phyloP scores from a whole-genome alignment of 2,797 vertebrate species.

The Poeciliopsis gracilis region DNA sequence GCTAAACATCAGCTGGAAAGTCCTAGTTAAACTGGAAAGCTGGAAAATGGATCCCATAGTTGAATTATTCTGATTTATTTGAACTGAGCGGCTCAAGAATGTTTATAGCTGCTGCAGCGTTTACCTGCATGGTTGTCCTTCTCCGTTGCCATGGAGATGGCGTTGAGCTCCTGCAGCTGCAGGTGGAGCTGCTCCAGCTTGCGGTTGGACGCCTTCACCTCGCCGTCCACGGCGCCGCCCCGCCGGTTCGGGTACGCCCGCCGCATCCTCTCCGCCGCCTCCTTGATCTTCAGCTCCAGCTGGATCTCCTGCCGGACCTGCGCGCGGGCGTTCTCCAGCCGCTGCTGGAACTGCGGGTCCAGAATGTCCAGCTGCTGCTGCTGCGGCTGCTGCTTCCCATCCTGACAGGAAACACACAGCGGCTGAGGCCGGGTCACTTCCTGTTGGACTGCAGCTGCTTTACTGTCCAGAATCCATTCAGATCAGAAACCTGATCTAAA shows the following conservation, averaged over 20 bases:
- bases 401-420: constrained; percentile 56
- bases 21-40: neutral
- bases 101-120: too few species aligned
- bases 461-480: neutral
- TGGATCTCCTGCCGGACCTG: constrained; percentile 89
- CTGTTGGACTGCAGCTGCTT: neutral
- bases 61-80: too few species aligned
- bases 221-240: constrained; percentile 87
- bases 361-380: constrained; percentile 79
- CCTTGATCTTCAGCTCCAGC: constrained; percentile 95
- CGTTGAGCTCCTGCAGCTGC: constrained; percentile 89
- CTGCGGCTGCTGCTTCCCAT: constrained; percentile 67
- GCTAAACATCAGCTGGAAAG: neutral
- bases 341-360: constrained; percentile 86
- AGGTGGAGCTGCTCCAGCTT: constrained; percentile 89
- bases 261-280: constrained; percentile 90
- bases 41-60: too few species aligned
- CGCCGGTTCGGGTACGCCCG: constrained; percentile 89
- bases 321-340: constrained; percentile 85
- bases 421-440: neutral
- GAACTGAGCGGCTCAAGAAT: too few species aligned
- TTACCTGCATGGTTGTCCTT: constrained; percentile 68
- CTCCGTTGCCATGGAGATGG: constrained; percentile 84
- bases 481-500: neutral
- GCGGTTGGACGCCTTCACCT: constrained; percentile 87